A percentile compares a stretch with the other conserved stretches of the same genome.
Evolutionary conservation across 2,888 invertebrate genomes (phyloP).

Genomic region (Rapana venosa): DNA sequence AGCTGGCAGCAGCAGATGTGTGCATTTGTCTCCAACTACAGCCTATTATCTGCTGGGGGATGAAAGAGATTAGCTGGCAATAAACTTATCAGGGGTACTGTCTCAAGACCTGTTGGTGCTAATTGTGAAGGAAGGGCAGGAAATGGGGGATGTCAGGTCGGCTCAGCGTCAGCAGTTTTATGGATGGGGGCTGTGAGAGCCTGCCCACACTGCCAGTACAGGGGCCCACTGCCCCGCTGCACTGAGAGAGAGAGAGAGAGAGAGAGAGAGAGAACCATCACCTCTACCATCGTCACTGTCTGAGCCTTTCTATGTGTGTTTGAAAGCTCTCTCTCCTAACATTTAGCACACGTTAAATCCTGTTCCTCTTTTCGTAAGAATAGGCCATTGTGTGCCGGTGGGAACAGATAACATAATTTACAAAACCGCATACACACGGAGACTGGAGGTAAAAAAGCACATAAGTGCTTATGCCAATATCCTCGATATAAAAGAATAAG

Average conservation of each 20-base stretch:
- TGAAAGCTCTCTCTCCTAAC: neutral
- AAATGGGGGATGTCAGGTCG: constrained; percentile 4
- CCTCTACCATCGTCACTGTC: no score
- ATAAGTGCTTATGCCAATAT: no score
- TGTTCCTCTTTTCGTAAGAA: no score
- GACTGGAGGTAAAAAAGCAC: no score
- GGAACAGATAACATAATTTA: no score
- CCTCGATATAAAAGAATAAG: no score
- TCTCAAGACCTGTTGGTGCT: constrained; percentile 17
- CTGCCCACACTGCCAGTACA: neutral
- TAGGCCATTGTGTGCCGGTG: no score
- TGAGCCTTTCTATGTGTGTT: no score
- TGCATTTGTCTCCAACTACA: constrained; percentile 2
- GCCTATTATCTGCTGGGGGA: constrained; percentile 21
- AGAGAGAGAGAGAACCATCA: no score
- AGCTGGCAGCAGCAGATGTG: constrained; percentile 15
- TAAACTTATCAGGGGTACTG: constrained; percentile 38
- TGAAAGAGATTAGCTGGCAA: constrained; percentile 39
- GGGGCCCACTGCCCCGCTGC: neutral
- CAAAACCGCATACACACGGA: no score
- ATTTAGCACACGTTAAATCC: no score
- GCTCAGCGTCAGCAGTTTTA: constrained; percentile 19
- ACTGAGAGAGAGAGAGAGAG: no score
- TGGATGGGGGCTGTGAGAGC: neutral
- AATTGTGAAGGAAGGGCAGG: constrained; percentile 35